Conservation (phyloP, 2,888 invertebrate genomes). For the Stenichneumon culpator region DNA sequence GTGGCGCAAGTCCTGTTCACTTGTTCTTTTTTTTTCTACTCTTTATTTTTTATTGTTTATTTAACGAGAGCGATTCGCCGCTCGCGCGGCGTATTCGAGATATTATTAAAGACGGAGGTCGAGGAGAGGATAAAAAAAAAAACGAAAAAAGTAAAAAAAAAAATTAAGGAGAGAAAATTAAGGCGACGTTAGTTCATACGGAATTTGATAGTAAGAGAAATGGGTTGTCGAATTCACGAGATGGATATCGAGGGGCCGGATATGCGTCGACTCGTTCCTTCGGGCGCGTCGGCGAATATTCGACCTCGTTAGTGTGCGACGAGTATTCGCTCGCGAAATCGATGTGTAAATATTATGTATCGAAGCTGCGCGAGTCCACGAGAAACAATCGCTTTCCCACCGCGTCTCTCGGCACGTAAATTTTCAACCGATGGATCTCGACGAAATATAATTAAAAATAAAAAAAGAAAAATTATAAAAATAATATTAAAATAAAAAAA, state of each 20-base stretch:
- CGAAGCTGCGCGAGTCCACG: slow-evolving; percentile 28
- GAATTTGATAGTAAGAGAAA: slow-evolving; percentile 49
- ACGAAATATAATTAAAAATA: neutral
- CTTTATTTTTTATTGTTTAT: slow-evolving; percentile 29
- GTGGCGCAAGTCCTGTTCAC: slow-evolving; percentile 57
- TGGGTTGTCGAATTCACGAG: slow-evolving; percentile 22
- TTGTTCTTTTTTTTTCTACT: slow-evolving; percentile 32
- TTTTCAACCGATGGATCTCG: slow-evolving; percentile 10
- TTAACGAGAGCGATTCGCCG: slow-evolving; percentile 11
- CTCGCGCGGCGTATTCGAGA: slow-evolving; percentile 7
- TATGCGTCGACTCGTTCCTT: neutral
- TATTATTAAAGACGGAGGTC: slow-evolving; percentile 33
- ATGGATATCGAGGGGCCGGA: slow-evolving; percentile 11
- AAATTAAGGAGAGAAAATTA: slow-evolving; percentile 26
- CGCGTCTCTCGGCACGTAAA: neutral
- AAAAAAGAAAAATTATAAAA: slow-evolving; percentile 15
- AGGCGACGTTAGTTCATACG: slow-evolving; percentile 34
- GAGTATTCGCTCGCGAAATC: slow-evolving; percentile 45
- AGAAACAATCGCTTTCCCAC: slow-evolving; percentile 12
- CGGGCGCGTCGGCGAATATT: neutral
- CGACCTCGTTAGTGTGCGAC: slow-evolving; percentile 18
- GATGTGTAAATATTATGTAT: slow-evolving; percentile 27
- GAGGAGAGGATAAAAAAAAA: slow-evolving; percentile 22
- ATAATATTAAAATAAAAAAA: slow-evolving; percentile 46
- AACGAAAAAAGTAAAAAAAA: slow-evolving; percentile 11